Base-by-base conservation (phyloP, 2,888 invertebrate genomes). In the Invenusta paracnida region DNA sequence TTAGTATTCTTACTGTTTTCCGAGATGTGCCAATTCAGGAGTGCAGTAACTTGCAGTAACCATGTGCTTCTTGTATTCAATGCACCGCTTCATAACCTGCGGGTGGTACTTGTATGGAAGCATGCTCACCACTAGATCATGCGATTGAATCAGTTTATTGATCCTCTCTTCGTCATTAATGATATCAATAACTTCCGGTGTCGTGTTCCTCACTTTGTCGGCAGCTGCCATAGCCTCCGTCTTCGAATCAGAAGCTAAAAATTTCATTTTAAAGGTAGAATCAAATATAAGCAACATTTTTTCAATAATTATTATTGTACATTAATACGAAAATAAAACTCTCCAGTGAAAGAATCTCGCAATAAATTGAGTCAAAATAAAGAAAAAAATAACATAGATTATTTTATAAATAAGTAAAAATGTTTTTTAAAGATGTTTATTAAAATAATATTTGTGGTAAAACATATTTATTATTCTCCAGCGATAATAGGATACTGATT, bases 41-140 rank as follows among this genome's bases (percentile, higher is more conserved):
- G 95, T 95, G 86, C 96, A 94, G 90, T 99, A 99, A 87, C 97
- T 97, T 0, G 98, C 97, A 0, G 99, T 99, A 25, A 99, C 97
- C 94, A 99, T 94, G 91, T 99, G 96, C 0, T 94, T 95, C 87
- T 94, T 94, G 87, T 95, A 93, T n/a, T 93, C 93, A 84, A 99
- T 95, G 90, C 98, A 99, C 25, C 94, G 94, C 89, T 94, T 94
- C 0, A 98, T 98, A 0, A 94, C 94, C 1, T 94, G 92, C 0
- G 95, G 95, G 91, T 99, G 99, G 31, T 97, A 93, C 23, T 94
- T 93, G 90, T 96, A 97, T 0, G 99, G 99, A 82, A 99, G 92
- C 79, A 99, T 93, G 0, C 98, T 97, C 82, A 93, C 91, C 17
- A 93, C 92, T 27, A 93, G 88, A 88, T 93, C 93, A 88, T 92